Percentiles rank a stretch among this genome's conserved stretches.
These are phyloP conservation scores for Tiphia femorata DNA, from an alignment of 2,888 invertebrate species.

Conservation along the genomic window DNA sequence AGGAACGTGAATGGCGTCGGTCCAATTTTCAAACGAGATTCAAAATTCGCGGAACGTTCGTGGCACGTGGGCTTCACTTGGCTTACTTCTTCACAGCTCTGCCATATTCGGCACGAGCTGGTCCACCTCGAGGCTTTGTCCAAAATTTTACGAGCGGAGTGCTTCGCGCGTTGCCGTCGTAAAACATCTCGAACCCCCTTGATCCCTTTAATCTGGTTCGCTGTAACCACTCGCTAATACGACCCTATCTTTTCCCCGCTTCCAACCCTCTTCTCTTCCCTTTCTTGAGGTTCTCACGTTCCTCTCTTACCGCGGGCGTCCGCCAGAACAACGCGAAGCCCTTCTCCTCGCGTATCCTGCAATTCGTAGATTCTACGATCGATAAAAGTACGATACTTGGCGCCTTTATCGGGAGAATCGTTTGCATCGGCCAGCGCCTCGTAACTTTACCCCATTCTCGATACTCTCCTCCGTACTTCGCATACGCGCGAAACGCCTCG, in stretches of 20 bases:
- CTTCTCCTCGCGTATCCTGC: conserved; percentile 37
- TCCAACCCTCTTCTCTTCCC: conserved; percentile 7
- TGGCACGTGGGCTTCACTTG: too few species aligned
- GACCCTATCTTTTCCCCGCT: conserved; percentile 19
- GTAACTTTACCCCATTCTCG: too few species aligned
- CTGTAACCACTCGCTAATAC: conserved; percentile 42
- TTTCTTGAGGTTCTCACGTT: conserved; percentile 5
- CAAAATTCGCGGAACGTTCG: too few species aligned
- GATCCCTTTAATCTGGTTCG: conserved; percentile 47
- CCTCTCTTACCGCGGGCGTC: neutral
- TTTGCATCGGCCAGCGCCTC: too few species aligned
- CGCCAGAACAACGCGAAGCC: neutral
- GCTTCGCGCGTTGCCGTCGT: conserved; percentile 33
- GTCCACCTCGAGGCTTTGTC: conserved; percentile 20
- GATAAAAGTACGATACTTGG: conserved; percentile 39
- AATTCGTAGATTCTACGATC: conserved; percentile 41
- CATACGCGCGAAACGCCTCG: too few species aligned
- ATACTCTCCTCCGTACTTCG: too few species aligned
- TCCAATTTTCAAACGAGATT: too few species aligned
- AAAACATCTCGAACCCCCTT: conserved; percentile 39
- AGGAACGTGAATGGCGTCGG: too few species aligned
- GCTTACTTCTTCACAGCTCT: too few species aligned
- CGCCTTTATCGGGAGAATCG: conserved; percentile 1
- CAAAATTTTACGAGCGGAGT: conserved; percentile 42
- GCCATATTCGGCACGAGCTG: neutral